Evolutionary conservation across 2,113 vertebrate species (phyloP), one percentile per base, ranked within the genome.

Genomic region (Sapajus apella): DNA sequence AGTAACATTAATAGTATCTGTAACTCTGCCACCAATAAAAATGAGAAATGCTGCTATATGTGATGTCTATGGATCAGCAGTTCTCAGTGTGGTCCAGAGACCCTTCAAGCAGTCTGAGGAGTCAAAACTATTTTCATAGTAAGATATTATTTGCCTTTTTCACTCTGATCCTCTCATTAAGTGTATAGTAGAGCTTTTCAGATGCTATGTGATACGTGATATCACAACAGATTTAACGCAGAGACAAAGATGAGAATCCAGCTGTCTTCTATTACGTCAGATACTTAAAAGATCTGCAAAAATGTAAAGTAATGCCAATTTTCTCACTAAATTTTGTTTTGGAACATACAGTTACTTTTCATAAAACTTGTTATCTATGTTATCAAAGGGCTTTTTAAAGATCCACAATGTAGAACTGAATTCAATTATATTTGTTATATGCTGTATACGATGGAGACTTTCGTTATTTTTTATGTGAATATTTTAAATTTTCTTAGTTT

Each of bases 401-500:
- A 64, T 30, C 61, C 27, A 32, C 27, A 32, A 64, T 64, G 61
- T 64, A 64, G 27, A 64, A 64, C 61, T 64, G 61, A 64, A 64
- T 32, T 64, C 27, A 64, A 64, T 32, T 64, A 30, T 64, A 64
- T 64, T 32, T 64, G 61, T 64, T 32, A 64, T 14, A 64, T 32
- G 61, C 61, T 64, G 12, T 64, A 64, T 3, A 64, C 12, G 13
- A 64, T 6, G 27, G 61, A 64, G 61, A 30, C 61, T 64, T 58
- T 14, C 13, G 5, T 30, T 30, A 30, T 30, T 61, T 91, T 55
- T 91, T 85, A 40, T 83, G 14, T 85, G 52, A 83, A 81, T 27
- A 68, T 58, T 88, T 88, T 88, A 56, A 77, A 43, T 68, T 95
- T 89, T 84, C 66, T 82, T 92, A 45, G 40, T 84, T 90, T 85